phyloP scores from a whole-genome alignment of 2,797 vertebrate species.

The Remorina albescens region DNA sequence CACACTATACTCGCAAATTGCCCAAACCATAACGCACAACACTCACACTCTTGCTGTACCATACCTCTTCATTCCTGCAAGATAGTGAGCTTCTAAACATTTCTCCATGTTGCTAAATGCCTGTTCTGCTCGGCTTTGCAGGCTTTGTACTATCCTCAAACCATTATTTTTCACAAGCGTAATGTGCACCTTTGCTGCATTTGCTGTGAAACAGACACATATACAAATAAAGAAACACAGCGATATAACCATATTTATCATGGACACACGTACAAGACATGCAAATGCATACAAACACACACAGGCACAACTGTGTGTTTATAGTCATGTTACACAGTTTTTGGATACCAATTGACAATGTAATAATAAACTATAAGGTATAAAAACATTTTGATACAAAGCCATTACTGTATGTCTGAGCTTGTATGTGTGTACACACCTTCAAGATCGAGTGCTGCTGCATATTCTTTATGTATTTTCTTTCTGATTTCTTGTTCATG shows the following conservation, averaged over 20 bases:
- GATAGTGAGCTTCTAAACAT: slow-evolving; percentile 84
- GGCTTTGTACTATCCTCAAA: slow-evolving; percentile 77
- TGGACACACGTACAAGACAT: not conserved
- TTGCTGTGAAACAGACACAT: slow-evolving; percentile 75
- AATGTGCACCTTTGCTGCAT: slow-evolving; percentile 82
- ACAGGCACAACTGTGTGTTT: not conserved
- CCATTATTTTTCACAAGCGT: slow-evolving; percentile 87
- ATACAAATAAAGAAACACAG: slow-evolving; percentile 34
- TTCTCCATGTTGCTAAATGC: slow-evolving; percentile 86
- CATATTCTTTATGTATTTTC: slow-evolving; percentile 87
- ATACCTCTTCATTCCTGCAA: slow-evolving; percentile 91
- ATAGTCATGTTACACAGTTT: not conserved
- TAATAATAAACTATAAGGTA: not conserved
- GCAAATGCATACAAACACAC: not conserved
- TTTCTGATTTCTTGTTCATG: slow-evolving; percentile 70
- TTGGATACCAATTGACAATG: not conserved
- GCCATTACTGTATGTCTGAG: not conserved
- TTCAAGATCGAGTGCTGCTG: slow-evolving; percentile 85
- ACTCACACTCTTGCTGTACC: not conserved
- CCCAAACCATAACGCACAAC: not conserved
- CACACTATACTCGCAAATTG: not conserved
- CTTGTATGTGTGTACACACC: slow-evolving; percentile 74
- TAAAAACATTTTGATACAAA: not conserved
- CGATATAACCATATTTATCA: slow-evolving; percentile 20
- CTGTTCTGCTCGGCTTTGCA: slow-evolving; percentile 82